Percentiles rank a stretch among this genome's conserved stretches.
Evolutionary conservation across 2,888 invertebrate genomes (phyloP).

Genomic region (Philopedon plagiatum): DNA sequence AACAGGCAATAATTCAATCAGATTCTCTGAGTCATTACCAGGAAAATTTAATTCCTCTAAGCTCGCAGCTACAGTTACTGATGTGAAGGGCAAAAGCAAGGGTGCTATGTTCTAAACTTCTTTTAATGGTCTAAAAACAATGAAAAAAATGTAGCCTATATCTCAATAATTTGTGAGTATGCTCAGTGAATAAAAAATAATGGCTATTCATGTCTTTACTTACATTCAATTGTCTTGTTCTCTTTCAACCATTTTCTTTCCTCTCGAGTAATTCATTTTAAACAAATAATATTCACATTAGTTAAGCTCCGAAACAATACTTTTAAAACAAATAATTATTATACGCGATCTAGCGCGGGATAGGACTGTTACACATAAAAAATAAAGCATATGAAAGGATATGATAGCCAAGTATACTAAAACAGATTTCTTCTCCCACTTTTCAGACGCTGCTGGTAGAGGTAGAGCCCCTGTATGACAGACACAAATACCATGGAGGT

Average conservation of each 20-base stretch:
- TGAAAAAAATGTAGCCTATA: no score
- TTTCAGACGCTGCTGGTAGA: no score
- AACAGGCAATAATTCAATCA: neutral
- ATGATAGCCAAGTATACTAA: no score
- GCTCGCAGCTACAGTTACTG: conserved; percentile 2
- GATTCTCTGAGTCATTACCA: neutral
- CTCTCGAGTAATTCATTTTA: neutral
- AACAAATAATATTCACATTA: neutral
- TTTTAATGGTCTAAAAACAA: neutral
- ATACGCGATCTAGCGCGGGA: neutral
- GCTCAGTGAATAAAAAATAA: neutral
- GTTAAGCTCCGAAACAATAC: neutral
- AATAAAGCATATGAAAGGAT: no score
- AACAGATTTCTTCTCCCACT: no score
- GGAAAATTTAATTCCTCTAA: neutral
- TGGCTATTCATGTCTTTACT: neutral
- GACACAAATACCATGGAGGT: no score
- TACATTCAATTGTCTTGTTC: neutral
- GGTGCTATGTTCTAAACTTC: neutral
- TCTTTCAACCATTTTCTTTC: neutral
- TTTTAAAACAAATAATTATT: neutral
- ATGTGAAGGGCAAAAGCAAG: conserved; percentile 3
- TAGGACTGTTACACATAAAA: neutral
- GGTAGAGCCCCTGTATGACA: no score
- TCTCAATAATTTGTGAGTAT: no score